Evolutionary conservation across 2,888 invertebrate species (phyloP).

Genomic region (Mongoloraphidia duomilia): DNA sequence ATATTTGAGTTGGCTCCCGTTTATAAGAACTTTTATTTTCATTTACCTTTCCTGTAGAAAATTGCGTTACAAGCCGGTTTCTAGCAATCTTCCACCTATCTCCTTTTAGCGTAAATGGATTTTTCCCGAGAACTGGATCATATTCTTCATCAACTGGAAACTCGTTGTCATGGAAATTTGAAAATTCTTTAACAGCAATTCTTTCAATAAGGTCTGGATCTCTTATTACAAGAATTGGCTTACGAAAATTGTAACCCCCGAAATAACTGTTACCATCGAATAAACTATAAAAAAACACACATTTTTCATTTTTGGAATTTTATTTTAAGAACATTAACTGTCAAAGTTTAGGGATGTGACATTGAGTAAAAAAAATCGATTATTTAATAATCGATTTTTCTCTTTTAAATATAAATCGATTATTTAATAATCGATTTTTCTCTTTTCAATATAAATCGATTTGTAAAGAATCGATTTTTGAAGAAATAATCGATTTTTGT

Average conservation of each 20-base stretch:
- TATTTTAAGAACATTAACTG: no score
- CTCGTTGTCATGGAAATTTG: not conserved
- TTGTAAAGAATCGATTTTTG: no score
- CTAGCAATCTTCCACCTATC: constrained; percentile 16
- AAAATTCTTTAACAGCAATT: not conserved
- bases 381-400: no score
- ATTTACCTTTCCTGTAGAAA: constrained; percentile 32
- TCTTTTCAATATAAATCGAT: no score
- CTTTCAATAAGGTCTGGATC: not conserved
- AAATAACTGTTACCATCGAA: not conserved
- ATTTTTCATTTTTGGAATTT: no score
- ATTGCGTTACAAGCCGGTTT: constrained; percentile 30
- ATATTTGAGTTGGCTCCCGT: no score
- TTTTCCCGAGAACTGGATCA: constrained; percentile 18
- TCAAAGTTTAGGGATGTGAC: no score
- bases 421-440: no score
- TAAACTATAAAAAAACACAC: not conserved
- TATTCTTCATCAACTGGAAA: constrained; percentile 8
- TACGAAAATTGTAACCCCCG: not conserved
- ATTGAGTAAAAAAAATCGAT: no score
- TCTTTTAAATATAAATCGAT: no score
- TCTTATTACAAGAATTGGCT: not conserved
- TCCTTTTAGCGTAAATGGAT: constrained; percentile 21
- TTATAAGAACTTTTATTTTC: no score
- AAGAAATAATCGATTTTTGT: no score